These are phyloP conservation scores for Proterorhinus semilunaris DNA, from an alignment of 2,113 vertebrate species.

Conservation along the genomic window DNA sequence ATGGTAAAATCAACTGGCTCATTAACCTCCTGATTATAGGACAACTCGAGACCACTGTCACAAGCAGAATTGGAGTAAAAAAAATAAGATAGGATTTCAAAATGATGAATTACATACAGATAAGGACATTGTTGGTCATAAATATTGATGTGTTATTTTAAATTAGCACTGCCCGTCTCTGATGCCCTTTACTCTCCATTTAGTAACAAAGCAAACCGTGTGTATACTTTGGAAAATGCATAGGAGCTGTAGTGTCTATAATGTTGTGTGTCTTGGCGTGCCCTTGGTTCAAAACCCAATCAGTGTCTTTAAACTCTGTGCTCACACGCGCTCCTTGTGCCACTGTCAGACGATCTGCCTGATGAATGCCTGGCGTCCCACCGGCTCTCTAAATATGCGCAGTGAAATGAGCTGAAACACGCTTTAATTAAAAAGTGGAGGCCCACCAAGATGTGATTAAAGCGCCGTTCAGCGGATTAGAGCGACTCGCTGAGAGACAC, in stretches of 20 bases:
- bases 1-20: background rate
- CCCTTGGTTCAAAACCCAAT: constrained; percentile 62
- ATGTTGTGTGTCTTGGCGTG: constrained; percentile 43
- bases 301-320: constrained; percentile 54
- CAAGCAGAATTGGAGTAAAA: too few relatives aligned
- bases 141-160: too few relatives aligned
- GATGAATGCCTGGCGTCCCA: constrained; percentile 70
- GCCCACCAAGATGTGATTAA: constrained; percentile 75
- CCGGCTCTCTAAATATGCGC: constrained; percentile 77
- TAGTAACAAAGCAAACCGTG: background rate
- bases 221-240: constrained; percentile 29
- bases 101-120: too few relatives aligned
- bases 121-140: too few relatives aligned
- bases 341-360: constrained; percentile 70
- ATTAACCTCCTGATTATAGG: background rate
- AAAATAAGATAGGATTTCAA: too few relatives aligned
- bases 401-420: constrained; percentile 79
- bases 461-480: constrained; percentile 70
- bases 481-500: constrained; percentile 61
- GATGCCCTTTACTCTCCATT: constrained; percentile 29
- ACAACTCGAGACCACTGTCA: background rate
- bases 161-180: constrained; percentile 19
- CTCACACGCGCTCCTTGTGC: constrained; percentile 55
- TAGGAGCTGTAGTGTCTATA: constrained; percentile 28
- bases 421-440: constrained; percentile 79